Evolutionary conservation across 2,797 vertebrate genomes (phyloP).

Genomic region (Aselliscus stoliczkanus): DNA sequence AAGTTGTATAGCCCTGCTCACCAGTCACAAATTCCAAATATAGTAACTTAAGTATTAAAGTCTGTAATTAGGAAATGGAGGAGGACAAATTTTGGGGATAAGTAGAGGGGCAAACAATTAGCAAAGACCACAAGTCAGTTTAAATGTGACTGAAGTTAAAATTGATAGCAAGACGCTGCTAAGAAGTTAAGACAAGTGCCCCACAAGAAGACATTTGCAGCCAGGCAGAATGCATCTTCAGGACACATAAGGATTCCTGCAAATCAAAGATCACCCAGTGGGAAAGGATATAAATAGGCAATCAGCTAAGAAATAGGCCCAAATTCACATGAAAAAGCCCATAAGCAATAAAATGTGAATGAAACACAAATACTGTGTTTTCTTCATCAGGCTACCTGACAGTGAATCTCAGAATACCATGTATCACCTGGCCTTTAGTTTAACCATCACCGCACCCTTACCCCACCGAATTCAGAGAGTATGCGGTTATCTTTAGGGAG

Average conservation of each 20-base stretch:
- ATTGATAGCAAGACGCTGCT: neutral
- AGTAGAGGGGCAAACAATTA: neutral
- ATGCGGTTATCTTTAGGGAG: neutral
- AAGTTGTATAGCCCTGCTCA: neutral
- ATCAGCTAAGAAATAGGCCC: neutral
- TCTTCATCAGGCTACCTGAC: neutral
- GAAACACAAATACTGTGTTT: neutral
- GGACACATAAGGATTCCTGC: neutral
- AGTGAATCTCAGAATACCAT: neutral
- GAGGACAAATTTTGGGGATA: neutral
- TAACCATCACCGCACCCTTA: accelerated
- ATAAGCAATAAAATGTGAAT: too few species aligned
- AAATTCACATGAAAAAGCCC: neutral
- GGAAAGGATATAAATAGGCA: neutral
- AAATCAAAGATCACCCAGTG: neutral
- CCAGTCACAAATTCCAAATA: neutral
- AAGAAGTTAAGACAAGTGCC: neutral
- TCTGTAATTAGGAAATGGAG: neutral
- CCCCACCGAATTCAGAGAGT: neutral
- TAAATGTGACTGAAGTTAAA: neutral
- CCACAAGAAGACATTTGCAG: neutral
- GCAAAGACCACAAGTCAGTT: neutral
- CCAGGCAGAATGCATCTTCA: neutral
- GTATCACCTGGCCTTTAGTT: neutral
- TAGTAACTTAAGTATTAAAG: too few species aligned